phyloP scores from a whole-genome alignment of 1,140 invertebrate species.

The Panulirus ornatus region DNA sequence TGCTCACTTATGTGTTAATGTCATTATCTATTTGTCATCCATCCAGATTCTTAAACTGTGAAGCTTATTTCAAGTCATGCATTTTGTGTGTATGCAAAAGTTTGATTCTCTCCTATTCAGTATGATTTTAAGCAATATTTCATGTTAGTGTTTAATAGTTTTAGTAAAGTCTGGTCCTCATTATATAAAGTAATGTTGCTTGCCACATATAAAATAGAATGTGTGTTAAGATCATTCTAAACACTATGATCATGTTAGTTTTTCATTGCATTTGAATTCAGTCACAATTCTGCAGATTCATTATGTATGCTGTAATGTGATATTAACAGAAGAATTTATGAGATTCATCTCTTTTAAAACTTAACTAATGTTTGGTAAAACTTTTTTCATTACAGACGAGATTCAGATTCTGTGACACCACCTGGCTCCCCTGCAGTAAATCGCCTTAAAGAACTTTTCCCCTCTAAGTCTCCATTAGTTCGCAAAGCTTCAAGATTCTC shows the following conservation, averaged over 20 bases:
- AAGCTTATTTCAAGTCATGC: background rate
- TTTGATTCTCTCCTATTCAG: background rate
- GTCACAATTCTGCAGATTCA: background rate
- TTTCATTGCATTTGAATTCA: background rate
- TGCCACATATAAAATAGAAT: background rate
- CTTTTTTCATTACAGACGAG: conserved; percentile 45
- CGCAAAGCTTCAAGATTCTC: conserved; percentile 69
- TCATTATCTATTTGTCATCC: background rate
- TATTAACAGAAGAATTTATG: background rate
- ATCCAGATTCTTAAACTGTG: background rate
- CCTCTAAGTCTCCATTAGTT: conserved; percentile 47
- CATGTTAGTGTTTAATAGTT: background rate
- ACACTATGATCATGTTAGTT: background rate
- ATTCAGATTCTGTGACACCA: conserved; percentile 60
- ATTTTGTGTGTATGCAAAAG: too few species aligned
- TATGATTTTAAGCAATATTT: background rate
- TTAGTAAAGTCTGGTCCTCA: background rate
- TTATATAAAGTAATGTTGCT: background rate
- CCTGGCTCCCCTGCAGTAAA: conserved; percentile 55
- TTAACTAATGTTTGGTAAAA: background rate
- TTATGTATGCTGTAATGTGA: background rate
- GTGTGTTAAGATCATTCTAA: background rate
- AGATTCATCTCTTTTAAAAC: too few species aligned
- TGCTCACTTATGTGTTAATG: background rate
- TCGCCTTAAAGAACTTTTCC: conserved; percentile 60